A percentile compares a stretch with the other conserved stretches of the same genome.
phyloP scores from a whole-genome alignment of 2,113 vertebrate genomes.

The Cyphomyrus plagiostoma region DNA sequence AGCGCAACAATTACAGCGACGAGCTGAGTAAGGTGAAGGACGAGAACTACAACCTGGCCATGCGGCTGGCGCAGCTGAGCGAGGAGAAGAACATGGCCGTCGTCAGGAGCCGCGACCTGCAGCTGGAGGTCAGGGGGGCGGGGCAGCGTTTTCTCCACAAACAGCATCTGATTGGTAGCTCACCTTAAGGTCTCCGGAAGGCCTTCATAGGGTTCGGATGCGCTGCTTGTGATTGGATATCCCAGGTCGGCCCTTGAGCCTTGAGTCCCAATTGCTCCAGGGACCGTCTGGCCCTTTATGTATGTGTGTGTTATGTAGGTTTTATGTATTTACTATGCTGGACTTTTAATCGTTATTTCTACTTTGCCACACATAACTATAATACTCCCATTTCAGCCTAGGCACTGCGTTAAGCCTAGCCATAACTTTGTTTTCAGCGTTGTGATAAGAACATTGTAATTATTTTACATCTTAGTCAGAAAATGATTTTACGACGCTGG shows the following conservation, averaged over 20 bases:
- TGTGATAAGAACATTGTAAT: background rate
- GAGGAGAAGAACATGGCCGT: conserved; percentile 98
- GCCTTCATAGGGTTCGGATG: background rate
- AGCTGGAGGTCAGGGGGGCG: conserved; percentile 76
- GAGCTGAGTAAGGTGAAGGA: conserved; percentile 95
- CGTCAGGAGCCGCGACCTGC: conserved; percentile 91
- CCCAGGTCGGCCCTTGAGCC: background rate
- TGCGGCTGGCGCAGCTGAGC: conserved; percentile 92
- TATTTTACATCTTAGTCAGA: background rate
- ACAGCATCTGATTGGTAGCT: background rate
- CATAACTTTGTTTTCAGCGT: background rate
- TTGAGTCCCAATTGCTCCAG: background rate
- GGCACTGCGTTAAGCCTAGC: background rate
- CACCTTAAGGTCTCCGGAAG: background rate
- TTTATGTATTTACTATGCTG: background rate
- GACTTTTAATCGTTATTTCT: background rate
- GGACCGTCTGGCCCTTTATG: background rate
- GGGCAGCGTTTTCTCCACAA: background rate
- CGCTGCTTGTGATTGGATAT: background rate
- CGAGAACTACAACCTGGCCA: conserved; percentile 93
- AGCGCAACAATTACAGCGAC: conserved; percentile 85
- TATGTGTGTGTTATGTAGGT: background rate
- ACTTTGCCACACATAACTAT: background rate
- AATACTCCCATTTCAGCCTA: background rate
- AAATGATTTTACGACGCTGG: background rate